Evolutionary conservation across 2,888 invertebrate genomes (phyloP), one percentile per base, ranked within the genome.

Genomic region (Thymelicus lineola): DNA sequence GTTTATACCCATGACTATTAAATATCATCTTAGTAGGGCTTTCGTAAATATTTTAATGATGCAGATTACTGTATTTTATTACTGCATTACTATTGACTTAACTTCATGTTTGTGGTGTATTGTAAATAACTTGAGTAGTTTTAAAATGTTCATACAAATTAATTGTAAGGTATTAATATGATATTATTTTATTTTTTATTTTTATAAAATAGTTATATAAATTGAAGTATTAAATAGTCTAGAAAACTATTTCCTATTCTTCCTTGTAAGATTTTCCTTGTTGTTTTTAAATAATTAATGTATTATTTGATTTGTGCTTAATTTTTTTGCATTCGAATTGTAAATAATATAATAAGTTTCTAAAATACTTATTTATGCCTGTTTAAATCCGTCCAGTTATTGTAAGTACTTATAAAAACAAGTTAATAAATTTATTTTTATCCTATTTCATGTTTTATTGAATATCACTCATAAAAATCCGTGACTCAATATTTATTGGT

Each of bases 371-470:
- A 62, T 62, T 50, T 63, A 63, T 50, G 15, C 50, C n/a, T 14
- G 5, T 36, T 57, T 57, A n/a, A 57, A 7, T 57, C 36, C 35
- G 36, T 20, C 36, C 35, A 57, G 28, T 57, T 57, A 50, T 12
- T 36, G 14, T 63, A 50, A 50, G n/a, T 62, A 62, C 7, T 17
- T 45, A 17, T 6, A 45, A 46, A 28, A 61, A 28, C 5, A 36
- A 57, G 57, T 20, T 15, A 65, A 65, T 65, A 65, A 58, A 65
- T 20, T 9, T 65, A 65, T 65, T 65, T 64, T 65, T 45, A 45
- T 15, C n/a, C 46, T 46, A 6, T 46, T 46, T 12, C 15, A n/a
- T 58, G 17, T 65, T 65, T 58, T 55, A 28, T 28, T 28, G 28
- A 28, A 59, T 42, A 12, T 12, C 12, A 42, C 38, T 38, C 1